phyloP scores from a whole-genome alignment of 2,888 invertebrate genomes.

The Ochropleura plecta region DNA sequence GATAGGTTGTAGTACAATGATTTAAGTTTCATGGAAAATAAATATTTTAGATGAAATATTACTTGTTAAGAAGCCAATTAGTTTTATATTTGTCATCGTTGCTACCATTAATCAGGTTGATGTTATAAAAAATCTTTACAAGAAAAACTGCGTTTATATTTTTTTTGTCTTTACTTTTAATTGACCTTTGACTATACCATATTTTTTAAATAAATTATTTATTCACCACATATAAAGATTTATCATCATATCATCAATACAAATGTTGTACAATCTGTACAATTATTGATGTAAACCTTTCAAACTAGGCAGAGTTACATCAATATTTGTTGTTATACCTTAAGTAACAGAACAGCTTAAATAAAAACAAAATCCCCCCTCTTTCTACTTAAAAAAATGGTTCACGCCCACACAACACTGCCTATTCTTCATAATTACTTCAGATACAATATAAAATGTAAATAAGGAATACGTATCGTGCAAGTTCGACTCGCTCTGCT shows the following conservation, averaged over 20 bases:
- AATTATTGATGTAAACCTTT: no score
- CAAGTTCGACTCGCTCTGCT: slow-evolving; percentile 44
- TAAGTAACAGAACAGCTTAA: neutral
- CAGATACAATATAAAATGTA: slow-evolving; percentile 48
- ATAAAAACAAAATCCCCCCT: slow-evolving; percentile 5
- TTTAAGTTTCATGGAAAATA: neutral
- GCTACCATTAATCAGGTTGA: neutral
- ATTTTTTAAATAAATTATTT: no score
- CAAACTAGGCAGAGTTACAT: no score
- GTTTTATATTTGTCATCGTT: neutral
- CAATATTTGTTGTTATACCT: slow-evolving; percentile 1
- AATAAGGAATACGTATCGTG: slow-evolving; percentile 48
- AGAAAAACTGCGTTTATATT: neutral
- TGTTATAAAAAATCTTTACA: neutral
- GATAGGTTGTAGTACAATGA: neutral
- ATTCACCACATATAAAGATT: no score
- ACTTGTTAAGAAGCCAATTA: neutral
- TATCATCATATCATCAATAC: no score
- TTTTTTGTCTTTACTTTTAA: neutral
- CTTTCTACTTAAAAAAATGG: slow-evolving; percentile 12
- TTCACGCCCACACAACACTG: slow-evolving; percentile 39
- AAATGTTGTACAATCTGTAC: no score
- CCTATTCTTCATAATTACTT: slow-evolving; percentile 36
- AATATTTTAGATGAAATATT: neutral
- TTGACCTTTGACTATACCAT: neutral